Percentiles rank a stretch among this genome's conserved stretches.
These are phyloP conservation scores for Lampris megalopsis DNA, from an alignment of 2,113 vertebrate species.

Conservation along the genomic window DNA sequence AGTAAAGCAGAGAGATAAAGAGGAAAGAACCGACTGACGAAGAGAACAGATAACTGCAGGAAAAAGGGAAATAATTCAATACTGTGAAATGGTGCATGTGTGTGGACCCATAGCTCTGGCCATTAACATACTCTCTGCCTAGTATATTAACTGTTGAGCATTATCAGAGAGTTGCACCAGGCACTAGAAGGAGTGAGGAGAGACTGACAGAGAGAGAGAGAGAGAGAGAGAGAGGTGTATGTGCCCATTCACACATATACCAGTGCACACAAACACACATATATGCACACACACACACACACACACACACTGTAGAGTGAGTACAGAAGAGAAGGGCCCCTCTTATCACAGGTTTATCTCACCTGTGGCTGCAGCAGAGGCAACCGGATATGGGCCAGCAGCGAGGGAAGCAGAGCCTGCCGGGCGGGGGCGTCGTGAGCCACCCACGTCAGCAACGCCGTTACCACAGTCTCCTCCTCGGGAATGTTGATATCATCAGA, in stretches of 20 bases:
- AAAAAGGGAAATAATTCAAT: constrained; percentile 54
- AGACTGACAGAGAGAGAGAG: neutral
- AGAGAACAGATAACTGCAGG: constrained; percentile 50
- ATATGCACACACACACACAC: constrained; percentile 5
- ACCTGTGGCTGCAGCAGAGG: constrained; percentile 97
- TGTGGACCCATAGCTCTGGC: constrained; percentile 19
- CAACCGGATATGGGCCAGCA: constrained; percentile 92
- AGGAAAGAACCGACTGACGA: constrained; percentile 39
- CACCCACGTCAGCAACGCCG: constrained; percentile 93
- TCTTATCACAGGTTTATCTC: constrained; percentile 35
- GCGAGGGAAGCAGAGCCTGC: constrained; percentile 87
- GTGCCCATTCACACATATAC: constrained; percentile 4
- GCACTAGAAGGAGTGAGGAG: neutral
- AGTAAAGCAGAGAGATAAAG: neutral
- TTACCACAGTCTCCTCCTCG: constrained; percentile 94
- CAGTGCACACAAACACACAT: constrained; percentile 3
- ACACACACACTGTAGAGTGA: constrained; percentile 22
- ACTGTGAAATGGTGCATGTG: constrained; percentile 44
- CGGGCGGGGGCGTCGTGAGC: constrained; percentile 87
- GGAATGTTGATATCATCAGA: constrained; percentile 98
- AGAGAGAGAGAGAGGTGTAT: neutral
- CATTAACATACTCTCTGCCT: constrained; percentile 37
- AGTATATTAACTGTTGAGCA: constrained; percentile 53
- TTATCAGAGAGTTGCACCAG: constrained; percentile 24
- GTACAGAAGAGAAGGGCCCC: no score